A percentile compares a stretch with the other conserved stretches of the same genome.
These are phyloP conservation scores for Caenorhabditis afra DNA, from an alignment of 2,888 invertebrate genomes.

Conservation along the genomic window DNA sequence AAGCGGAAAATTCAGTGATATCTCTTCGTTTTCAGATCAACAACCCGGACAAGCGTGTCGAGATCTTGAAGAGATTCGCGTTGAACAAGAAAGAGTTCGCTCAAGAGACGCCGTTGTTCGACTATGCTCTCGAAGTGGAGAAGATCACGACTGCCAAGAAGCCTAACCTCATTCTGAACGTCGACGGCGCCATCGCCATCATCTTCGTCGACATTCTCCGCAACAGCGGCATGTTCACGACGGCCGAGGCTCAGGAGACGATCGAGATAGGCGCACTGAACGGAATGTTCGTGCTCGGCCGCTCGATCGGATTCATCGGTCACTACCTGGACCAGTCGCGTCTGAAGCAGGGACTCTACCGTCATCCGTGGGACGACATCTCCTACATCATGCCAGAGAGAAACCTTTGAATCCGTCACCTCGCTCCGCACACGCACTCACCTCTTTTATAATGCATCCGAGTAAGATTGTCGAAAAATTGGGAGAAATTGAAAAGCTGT, in stretches of 20 bases:
- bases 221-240: constrained; percentile 83
- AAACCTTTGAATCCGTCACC: constrained; percentile 44
- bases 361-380: constrained; percentile 99
- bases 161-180: constrained; percentile 98
- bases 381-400: constrained; percentile 88
- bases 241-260: constrained; percentile 97
- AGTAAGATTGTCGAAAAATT: constrained; percentile 7
- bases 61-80: constrained; percentile 94
- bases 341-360: constrained; percentile 97
- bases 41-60: constrained; percentile 98
- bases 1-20: background rate
- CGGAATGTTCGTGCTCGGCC: constrained; percentile 96
- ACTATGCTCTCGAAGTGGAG: constrained; percentile 97
- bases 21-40: constrained; percentile 85
- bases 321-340: constrained; percentile 98
- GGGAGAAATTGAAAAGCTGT: constrained; percentile 3
- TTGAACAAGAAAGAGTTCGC: constrained; percentile 87
- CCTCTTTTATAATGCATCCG: constrained; percentile 20
- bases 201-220: constrained; percentile 96
- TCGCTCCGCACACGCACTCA: background rate
- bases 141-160: constrained; percentile 99
- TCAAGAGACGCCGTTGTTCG: constrained; percentile 93
- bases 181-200: constrained; percentile 97
- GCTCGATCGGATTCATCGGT: constrained; percentile 97
- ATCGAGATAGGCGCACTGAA: constrained; percentile 98